These are phyloP conservation scores for Eledona agricola DNA, from an alignment of 2,888 invertebrate genomes.

Conservation along the genomic window DNA sequence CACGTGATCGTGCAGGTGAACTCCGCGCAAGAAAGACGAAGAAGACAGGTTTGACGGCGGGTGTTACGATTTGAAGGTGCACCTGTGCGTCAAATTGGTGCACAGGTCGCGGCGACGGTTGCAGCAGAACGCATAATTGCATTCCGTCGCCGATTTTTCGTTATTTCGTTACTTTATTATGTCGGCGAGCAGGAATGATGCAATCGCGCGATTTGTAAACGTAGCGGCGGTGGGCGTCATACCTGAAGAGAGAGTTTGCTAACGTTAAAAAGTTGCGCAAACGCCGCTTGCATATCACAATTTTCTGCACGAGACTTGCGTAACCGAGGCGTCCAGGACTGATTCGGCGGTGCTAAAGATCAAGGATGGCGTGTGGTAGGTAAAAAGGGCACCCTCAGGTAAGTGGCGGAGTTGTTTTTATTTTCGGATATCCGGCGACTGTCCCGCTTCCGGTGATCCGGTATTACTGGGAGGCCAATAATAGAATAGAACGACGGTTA, in stretches of 20 bases:
- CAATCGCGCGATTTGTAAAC: slow-evolving; percentile 24
- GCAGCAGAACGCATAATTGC: no score
- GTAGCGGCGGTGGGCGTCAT: slow-evolving; percentile 21
- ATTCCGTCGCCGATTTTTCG: no score
- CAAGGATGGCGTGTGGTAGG: neutral
- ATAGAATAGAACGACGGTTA: slow-evolving; percentile 13
- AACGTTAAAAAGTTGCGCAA: slow-evolving; percentile 25
- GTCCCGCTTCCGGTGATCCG: slow-evolving; percentile 15
- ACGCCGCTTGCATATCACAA: slow-evolving; percentile 16
- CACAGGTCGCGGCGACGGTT: neutral
- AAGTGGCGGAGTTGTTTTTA: slow-evolving; percentile 7
- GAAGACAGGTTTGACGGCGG: no score
- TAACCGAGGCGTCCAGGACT: slow-evolving; percentile 4
- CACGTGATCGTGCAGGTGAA: slow-evolving; percentile 19
- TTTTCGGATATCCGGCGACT: slow-evolving; percentile 30
- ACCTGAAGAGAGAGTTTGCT: slow-evolving; percentile 30
- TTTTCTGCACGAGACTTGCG: slow-evolving; percentile 20
- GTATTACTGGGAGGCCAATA: slow-evolving; percentile 21
- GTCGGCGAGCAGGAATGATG: slow-evolving; percentile 24
- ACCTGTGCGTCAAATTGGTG: slow-evolving; percentile 24
- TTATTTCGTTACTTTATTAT: no score
- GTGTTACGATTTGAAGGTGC: slow-evolving; percentile 26
- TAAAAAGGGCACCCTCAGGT: slow-evolving; percentile 3
- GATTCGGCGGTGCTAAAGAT: neutral
- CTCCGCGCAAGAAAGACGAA: slow-evolving; percentile 9